Evolutionary conservation across 2,888 invertebrate genomes (phyloP).

Genomic region (Erynnis tages): DNA sequence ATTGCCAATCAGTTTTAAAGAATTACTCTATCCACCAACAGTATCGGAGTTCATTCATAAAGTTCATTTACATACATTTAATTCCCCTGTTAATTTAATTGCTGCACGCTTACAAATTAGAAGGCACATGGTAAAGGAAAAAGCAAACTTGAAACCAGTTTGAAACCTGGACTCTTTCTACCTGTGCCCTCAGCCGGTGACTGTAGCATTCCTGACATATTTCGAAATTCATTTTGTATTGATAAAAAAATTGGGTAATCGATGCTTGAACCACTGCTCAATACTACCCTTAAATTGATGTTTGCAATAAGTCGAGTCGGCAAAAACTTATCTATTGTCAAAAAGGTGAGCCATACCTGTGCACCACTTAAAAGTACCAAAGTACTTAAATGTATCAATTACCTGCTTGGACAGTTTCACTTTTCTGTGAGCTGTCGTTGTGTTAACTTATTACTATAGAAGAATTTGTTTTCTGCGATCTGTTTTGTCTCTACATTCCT

Average conservation of each 20-base stretch:
- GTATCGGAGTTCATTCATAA: neutral
- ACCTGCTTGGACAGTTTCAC: neutral
- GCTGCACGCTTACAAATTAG: slow-evolving; percentile 29
- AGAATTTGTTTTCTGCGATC: too few relatives aligned
- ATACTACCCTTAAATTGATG: neutral
- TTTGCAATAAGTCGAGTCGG: neutral
- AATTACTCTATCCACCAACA: neutral
- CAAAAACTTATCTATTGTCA: slow-evolving; percentile 7
- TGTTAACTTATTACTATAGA: too few relatives aligned
- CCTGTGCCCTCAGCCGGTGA: slow-evolving; percentile 39
- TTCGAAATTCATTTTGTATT: slow-evolving; percentile 28
- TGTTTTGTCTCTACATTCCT: too few relatives aligned
- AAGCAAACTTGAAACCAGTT: slow-evolving; percentile 40
- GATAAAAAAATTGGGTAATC: slow-evolving; percentile 1
- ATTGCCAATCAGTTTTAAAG: too few relatives aligned
- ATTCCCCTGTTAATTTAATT: slow-evolving; percentile 26
- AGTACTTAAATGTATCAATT: slow-evolving; percentile 7
- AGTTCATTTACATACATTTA: slow-evolving; percentile 21
- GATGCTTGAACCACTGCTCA: slow-evolving; percentile 14
- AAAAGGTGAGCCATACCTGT: slow-evolving; percentile 6
- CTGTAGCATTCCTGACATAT: slow-evolving; percentile 46
- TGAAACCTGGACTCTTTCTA: slow-evolving; percentile 36
- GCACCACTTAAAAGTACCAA: too few relatives aligned
- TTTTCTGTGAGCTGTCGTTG: too few relatives aligned
- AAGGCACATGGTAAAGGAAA: slow-evolving; percentile 30